Conservation (phyloP, 2,888 invertebrate genomes). For the Drosophila cognata region DNA sequence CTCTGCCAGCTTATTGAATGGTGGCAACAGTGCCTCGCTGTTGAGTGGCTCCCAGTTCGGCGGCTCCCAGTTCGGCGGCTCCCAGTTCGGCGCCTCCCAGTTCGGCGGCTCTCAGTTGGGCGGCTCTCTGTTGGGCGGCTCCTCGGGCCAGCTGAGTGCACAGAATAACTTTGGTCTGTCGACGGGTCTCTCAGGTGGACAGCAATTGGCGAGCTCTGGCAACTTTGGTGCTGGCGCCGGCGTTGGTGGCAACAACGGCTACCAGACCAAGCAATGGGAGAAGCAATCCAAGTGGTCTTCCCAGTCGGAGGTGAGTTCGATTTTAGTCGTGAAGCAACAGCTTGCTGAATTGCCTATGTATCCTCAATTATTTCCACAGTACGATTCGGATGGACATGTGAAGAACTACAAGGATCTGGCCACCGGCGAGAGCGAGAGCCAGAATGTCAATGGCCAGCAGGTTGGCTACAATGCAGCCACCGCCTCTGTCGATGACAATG, state of each 20-base stretch:
- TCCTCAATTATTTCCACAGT: conserved; percentile 57
- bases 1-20: conserved; percentile 43
- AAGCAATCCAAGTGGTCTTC: conserved; percentile 85
- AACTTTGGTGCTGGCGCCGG: conserved; percentile 54
- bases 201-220: conserved; percentile 46
- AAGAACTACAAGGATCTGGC: conserved; percentile 84
- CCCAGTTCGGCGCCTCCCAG: conserved; percentile 40
- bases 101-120: conserved; percentile 46
- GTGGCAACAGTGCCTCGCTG: conserved; percentile 51
- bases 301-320: conserved; percentile 79
- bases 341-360: not conserved
- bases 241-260: conserved; percentile 56
- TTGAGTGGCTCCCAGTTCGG: conserved; percentile 47
- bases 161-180: conserved; percentile 43
- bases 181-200: conserved; percentile 46
- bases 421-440: conserved; percentile 84
- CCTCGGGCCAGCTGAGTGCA: conserved; percentile 32
- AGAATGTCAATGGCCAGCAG: conserved; percentile 86
- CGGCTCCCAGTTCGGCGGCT: conserved; percentile 48
- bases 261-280: conserved; percentile 84
- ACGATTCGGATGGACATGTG: conserved; percentile 81
- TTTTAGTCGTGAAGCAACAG: not conserved
- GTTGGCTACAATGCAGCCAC: conserved; percentile 86
- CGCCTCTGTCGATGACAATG: conserved; percentile 88
- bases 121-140: conserved; percentile 34